Evolutionary conservation across 2,888 invertebrate genomes (phyloP), one percentile per base, ranked within the genome.

Genomic region (Andrena bucephala): DNA sequence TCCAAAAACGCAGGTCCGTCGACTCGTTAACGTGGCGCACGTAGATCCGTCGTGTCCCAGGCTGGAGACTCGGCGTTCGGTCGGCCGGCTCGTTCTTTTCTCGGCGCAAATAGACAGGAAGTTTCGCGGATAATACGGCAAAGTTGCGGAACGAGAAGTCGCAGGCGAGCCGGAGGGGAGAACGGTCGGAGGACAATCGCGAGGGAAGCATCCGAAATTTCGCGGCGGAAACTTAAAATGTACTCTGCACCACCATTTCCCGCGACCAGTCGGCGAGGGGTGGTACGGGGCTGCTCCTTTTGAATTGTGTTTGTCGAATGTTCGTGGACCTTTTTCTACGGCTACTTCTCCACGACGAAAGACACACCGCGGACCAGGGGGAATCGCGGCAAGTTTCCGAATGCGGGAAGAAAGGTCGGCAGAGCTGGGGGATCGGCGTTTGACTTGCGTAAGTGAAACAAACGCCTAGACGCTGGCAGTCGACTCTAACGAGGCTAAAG

Each of bases 181-280:
- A 27, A 57, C 57, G 31, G 62, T 13, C 50, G 48, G 59, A 27
- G 77, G 68, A 77, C 70, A 73, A 77, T 73, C 59, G 74, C 57
- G 48, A 50, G 71, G 33, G 66, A 65, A 3, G 69, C 66, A 74
- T 76, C 52, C 72, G 67, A 82, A 77, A 82, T 82, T 75, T 82
- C 50, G 68, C 65, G 70, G 42, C 52, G 69, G 42, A 66, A 83
- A 81, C 79, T 84, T 84, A 36, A 79, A 84, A 78, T 72, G 67
- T 66, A 54, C 75, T 75, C 52, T 27, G 59, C 24, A 24, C 60
- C 81, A 16, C 20, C 27, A 59, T 72, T 81, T 65, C 33, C 52
- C 63, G 33, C 48, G 33, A 24, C 33, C 24, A 60, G 16, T 16
- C 13, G 13, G 4, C 1, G 42, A 13, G 42, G 16, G 5, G 16